These are phyloP conservation scores for Drosophila repleta DNA, from an alignment of 1,140 invertebrate genomes.

Conservation along the genomic window DNA sequence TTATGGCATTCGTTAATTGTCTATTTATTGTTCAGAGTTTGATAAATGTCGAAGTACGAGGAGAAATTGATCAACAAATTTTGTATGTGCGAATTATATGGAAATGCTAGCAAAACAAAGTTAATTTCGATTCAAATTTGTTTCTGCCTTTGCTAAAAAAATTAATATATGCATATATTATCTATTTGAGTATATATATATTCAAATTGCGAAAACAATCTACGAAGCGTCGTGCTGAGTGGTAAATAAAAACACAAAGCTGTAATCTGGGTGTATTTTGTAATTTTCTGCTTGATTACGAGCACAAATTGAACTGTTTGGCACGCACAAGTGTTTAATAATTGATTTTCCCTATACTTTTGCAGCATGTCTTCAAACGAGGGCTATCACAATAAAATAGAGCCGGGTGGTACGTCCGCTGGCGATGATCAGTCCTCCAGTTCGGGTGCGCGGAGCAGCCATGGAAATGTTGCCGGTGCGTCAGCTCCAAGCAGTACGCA, in stretches of 20 bases:
- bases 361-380: constrained; percentile 79
- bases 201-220: not conserved
- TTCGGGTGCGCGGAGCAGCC: constrained; percentile 25
- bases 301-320: not conserved
- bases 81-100: constrained; percentile 35
- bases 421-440: constrained; percentile 54
- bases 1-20: constrained; percentile 20
- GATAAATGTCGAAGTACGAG: constrained; percentile 5
- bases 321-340: constrained; percentile 13
- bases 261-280: not conserved
- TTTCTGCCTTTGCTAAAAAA: constrained; percentile 12
- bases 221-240: constrained; percentile 8
- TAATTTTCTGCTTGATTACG: constrained; percentile 2
- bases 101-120: constrained; percentile 12
- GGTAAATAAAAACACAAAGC: not conserved
- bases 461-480: constrained; percentile 22
- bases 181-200: not conserved
- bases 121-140: not conserved
- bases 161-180: not conserved
- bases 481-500: constrained; percentile 29
- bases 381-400: constrained; percentile 68
- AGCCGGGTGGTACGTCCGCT: constrained; percentile 44
- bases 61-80: constrained; percentile 7
- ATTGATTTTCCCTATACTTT: not conserved
- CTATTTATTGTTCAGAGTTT: constrained; percentile 21